phyloP scores from a whole-genome alignment of 2,113 vertebrate species.

The Lynx canadensis region DNA sequence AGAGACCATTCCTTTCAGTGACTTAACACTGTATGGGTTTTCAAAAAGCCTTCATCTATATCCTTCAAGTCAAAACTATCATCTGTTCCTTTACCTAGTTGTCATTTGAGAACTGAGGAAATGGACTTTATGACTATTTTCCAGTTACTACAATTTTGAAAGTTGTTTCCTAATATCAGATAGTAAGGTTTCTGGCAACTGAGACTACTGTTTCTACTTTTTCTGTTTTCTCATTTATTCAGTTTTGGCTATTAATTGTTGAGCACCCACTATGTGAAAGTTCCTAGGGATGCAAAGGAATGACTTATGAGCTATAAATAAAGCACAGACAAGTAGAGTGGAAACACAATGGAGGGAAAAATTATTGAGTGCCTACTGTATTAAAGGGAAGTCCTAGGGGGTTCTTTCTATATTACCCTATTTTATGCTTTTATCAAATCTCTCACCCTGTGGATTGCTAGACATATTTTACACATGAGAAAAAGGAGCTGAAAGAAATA shows the following conservation, averaged over 20 bases:
- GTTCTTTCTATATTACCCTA: not conserved
- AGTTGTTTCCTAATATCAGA: not conserved
- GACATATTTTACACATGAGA: not conserved
- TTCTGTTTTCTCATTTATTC: not conserved
- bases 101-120: not conserved
- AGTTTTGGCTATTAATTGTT: not conserved
- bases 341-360: not conserved
- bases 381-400: not conserved
- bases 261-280: not conserved
- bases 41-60: not conserved
- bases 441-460: not conserved
- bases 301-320: not conserved
- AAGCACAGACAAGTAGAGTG: not conserved
- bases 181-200: not conserved
- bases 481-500: not conserved
- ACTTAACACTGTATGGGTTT: not conserved
- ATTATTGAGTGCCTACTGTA: not conserved
- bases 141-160: not conserved
- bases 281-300: not conserved
- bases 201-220: not conserved
- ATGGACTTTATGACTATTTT: not conserved
- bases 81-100: not conserved
- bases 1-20: not conserved
- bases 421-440: conserved; percentile 20
- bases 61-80: not conserved